These are phyloP conservation scores for Rhinopithecus roxellana DNA, from an alignment of 2,113 vertebrate genomes.

Conservation along the genomic window DNA sequence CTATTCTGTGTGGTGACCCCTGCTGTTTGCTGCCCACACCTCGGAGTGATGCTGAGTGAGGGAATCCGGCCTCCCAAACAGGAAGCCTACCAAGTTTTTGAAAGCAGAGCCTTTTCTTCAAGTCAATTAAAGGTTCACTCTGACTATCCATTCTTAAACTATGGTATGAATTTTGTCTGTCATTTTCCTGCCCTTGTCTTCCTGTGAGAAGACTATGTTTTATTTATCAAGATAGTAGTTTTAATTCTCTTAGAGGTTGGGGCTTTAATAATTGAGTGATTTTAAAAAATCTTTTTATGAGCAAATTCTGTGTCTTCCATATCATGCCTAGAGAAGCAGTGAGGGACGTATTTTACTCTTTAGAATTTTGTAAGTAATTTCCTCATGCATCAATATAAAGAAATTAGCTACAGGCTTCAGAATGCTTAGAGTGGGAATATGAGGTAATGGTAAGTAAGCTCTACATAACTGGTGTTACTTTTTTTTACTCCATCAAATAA, in stretches of 20 bases:
- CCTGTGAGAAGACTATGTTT: neutral
- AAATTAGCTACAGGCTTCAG: neutral
- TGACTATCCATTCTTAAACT: neutral
- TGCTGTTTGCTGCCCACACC: neutral
- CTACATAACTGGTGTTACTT: no score
- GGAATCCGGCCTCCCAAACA: neutral
- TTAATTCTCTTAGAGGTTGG: slow-evolving; percentile 7
- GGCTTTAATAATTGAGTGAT: neutral
- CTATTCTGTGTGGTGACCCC: neutral
- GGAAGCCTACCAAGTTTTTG: neutral
- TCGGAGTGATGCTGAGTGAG: neutral
- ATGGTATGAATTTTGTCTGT: neutral
- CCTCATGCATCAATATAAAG: neutral
- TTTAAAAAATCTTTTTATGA: neutral
- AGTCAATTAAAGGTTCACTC: neutral
- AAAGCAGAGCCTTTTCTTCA: neutral
- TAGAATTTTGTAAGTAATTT: slow-evolving; percentile 22
- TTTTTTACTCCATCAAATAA: neutral
- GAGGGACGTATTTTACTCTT: neutral
- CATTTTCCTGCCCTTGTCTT: neutral
- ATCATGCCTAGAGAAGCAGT: neutral
- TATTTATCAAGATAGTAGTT: neutral
- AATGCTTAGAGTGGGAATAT: neutral
- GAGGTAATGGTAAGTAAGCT: neutral
- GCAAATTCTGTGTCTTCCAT: neutral